phyloP scores from a whole-genome alignment of 2,888 invertebrate genomes.

The Endomychus coccineus region DNA sequence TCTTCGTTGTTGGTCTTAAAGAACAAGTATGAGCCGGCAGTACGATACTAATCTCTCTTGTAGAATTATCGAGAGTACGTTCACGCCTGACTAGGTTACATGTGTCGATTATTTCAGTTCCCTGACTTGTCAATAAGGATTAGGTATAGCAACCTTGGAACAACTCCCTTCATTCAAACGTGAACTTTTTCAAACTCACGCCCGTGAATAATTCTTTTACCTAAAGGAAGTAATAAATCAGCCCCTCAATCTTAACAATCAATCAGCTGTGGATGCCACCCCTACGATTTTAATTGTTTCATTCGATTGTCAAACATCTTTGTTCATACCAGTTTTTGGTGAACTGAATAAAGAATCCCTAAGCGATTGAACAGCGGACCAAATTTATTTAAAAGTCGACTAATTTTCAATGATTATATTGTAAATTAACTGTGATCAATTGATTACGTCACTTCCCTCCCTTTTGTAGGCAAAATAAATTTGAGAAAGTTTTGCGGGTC shows the following conservation, averaged over 20 bases:
- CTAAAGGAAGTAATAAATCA: constrained; percentile 29
- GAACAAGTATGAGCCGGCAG: constrained; percentile 11
- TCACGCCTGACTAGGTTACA: constrained; percentile 35
- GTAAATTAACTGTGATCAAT: too few species aligned
- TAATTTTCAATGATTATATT: too few species aligned
- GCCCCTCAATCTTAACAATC: constrained; percentile 26
- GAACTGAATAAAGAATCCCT: too few species aligned
- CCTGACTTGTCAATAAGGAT: constrained; percentile 29
- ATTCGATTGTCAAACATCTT: too few species aligned
- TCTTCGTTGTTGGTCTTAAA: constrained; percentile 14
- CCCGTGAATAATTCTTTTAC: constrained; percentile 26
- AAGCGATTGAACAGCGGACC: too few species aligned
- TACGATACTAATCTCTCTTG: constrained; percentile 23
- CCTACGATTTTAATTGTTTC: too few species aligned
- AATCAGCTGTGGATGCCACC: constrained; percentile 28
- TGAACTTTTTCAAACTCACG: constrained; percentile 18
- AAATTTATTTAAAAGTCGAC: too few species aligned
- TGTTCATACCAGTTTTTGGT: too few species aligned
- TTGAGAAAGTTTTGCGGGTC: too few species aligned
- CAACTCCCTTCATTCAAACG: constrained; percentile 8
- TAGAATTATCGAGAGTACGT: constrained; percentile 17
- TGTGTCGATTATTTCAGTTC: constrained; percentile 36
- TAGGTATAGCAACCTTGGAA: constrained; percentile 14
- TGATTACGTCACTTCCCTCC: too few species aligned
- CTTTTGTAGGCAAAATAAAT: too few species aligned